These are phyloP conservation scores for Pungitius pungitius DNA, from an alignment of 2,113 vertebrate species.

Conservation along the genomic window DNA sequence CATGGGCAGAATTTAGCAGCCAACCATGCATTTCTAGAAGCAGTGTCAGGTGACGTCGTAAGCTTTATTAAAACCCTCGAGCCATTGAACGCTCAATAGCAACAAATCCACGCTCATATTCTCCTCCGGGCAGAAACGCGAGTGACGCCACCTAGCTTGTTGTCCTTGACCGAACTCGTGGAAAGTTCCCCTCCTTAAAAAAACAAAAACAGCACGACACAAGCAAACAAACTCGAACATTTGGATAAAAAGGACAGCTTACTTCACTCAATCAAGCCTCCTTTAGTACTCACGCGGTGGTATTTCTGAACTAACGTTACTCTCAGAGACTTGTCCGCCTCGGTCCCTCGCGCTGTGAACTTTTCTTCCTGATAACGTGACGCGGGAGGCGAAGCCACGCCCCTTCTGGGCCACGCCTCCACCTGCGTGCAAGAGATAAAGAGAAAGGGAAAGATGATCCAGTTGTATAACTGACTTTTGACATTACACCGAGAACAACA, in stretches of 20 bases:
- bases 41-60: rapidly evolving
- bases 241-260: not conserved
- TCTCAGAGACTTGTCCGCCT: not conserved
- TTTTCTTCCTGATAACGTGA: constrained; percentile 66
- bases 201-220: not conserved
- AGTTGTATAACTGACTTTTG: not conserved
- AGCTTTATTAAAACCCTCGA: rapidly evolving
- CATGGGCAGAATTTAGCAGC: constrained; percentile 1
- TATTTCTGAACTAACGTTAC: not conserved
- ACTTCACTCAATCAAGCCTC: rapidly evolving
- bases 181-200: constrained; percentile 19
- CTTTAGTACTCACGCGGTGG: rapidly evolving
- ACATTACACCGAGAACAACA: not conserved
- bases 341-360: not conserved
- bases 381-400: constrained; percentile 24
- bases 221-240: rapidly evolving
- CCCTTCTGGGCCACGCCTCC: constrained; percentile 60
- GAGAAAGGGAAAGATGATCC: not conserved
- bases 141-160: not conserved
- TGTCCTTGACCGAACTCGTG: constrained; percentile 60
- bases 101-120: not conserved
- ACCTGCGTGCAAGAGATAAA: constrained; percentile 56
- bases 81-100: not conserved
- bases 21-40: not conserved
- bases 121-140: not conserved